Evolutionary conservation across 2,888 invertebrate species (phyloP), one percentile per base, ranked within the genome.

Genomic region (Idaea biselata): DNA sequence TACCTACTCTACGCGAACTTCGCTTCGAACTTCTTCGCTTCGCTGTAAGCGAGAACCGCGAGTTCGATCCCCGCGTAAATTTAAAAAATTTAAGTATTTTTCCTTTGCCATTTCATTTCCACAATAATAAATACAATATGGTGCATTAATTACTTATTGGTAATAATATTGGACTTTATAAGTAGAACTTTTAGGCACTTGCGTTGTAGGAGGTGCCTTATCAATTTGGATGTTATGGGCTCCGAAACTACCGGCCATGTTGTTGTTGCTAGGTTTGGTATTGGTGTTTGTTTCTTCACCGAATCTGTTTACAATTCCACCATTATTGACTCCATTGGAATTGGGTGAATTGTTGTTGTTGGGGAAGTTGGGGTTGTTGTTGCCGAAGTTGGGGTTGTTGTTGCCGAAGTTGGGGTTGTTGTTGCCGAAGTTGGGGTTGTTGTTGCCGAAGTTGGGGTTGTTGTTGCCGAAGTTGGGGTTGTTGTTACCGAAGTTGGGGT

Each of bases 381-480:
- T n/a, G 59, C 11, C 7, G 59, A 17, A 54, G 18, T 25, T 25
- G 58, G 8, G 31, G 32, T 31, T 16, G 32, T 1, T 8, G 8
- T 63, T 53, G 60, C 4, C 16, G 17, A 17, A 17, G 16, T 17
- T 17, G 4, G 55, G 18, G 63, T 65, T 66, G 8, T 60, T 17
- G 16, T 0, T n/a, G n/a, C 0, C 53, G 53, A 53, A 53, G 53
- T 53, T 53, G 8, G 53, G n/a, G 8, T 53, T 53, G 14, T 53
- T 14, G 6, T n/a, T 53, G 53, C 7, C n/a, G 5, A 25, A 25
- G 11, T 44, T 44, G 11, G 44, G 44, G 11, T 44, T 33, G 33
- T 33, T 33, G 5, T 3, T 33, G 7, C 7, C 11, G 4, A 32
- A 32, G 44, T 44, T 44, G 6, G 44, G 44, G 44, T 44, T 44